These are phyloP conservation scores for Columba guinea DNA, from an alignment of 2,797 vertebrate species.

Conservation along the genomic window DNA sequence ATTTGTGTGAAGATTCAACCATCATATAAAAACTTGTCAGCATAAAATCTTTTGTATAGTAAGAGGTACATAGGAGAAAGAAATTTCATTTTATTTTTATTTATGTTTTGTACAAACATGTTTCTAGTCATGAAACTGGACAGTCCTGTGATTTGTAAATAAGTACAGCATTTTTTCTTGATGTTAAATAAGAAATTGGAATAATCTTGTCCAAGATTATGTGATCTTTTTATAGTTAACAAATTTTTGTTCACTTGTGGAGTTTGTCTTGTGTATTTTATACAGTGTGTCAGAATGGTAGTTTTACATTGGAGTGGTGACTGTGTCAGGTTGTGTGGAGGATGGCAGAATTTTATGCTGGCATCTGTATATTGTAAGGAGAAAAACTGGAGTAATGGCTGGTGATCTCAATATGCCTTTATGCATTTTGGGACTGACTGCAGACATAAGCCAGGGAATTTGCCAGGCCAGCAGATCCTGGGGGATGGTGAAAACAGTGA, in stretches of 20 bases:
- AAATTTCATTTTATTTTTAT: not conserved
- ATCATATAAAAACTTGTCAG: accelerated
- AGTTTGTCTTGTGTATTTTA: not conserved
- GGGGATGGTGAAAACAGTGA: not conserved
- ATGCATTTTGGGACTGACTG: not conserved
- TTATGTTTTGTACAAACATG: not conserved
- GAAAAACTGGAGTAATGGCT: not conserved
- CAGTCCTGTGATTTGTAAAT: not conserved
- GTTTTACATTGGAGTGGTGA: not conserved
- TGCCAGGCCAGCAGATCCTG: not conserved
- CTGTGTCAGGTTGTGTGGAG: not conserved
- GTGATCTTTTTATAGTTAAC: not conserved
- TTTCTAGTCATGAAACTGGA: not conserved
- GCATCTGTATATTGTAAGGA: not conserved
- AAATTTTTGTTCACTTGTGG: not conserved
- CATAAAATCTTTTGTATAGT: not conserved
- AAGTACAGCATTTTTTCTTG: not conserved
- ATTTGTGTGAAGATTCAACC: not conserved
- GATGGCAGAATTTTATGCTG: not conserved
- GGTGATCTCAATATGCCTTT: not conserved
- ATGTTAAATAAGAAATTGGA: not conserved
- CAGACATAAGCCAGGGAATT: not conserved
- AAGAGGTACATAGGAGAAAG: not conserved
- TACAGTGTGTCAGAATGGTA: not conserved
- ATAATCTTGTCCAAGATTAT: not conserved